Conservation (phyloP, 2,888 invertebrate genomes). For the Acanthosepion esculentum region DNA sequence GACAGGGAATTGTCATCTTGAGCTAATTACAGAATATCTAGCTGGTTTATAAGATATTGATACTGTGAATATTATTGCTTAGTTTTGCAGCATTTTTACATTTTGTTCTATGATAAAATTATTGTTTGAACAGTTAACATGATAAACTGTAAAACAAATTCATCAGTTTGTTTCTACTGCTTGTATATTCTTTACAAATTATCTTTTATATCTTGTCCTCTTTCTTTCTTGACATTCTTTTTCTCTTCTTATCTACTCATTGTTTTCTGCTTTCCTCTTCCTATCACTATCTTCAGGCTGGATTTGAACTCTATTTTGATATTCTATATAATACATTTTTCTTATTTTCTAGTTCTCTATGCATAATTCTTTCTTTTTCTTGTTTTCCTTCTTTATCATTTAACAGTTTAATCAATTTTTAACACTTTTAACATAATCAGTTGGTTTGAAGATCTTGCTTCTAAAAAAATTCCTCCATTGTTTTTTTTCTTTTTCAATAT, state of each 20-base stretch:
- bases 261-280: not conserved
- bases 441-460: no score
- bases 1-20: no score
- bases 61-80: not conserved
- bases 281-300: not conserved
- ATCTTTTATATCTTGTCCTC: not conserved
- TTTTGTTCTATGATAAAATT: not conserved
- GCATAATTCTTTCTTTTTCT: not conserved
- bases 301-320: not conserved
- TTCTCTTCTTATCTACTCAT: not conserved
- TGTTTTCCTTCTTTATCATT: not conserved
- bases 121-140: not conserved
- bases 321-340: not conserved
- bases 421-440: not conserved
- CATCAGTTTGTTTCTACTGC: not conserved
- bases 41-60: not conserved
- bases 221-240: not conserved
- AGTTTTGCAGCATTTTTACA: not conserved
- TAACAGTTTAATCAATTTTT: not conserved
- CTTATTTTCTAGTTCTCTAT: not conserved
- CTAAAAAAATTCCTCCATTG: no score
- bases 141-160: not conserved
- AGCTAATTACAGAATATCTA: not conserved
- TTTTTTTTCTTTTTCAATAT: no score
- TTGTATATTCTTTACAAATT: not conserved